Evolutionary conservation across 2,797 vertebrate genomes (phyloP), one percentile per base, ranked within the genome.

Genomic region (Hypotaenidia okinawae): DNA sequence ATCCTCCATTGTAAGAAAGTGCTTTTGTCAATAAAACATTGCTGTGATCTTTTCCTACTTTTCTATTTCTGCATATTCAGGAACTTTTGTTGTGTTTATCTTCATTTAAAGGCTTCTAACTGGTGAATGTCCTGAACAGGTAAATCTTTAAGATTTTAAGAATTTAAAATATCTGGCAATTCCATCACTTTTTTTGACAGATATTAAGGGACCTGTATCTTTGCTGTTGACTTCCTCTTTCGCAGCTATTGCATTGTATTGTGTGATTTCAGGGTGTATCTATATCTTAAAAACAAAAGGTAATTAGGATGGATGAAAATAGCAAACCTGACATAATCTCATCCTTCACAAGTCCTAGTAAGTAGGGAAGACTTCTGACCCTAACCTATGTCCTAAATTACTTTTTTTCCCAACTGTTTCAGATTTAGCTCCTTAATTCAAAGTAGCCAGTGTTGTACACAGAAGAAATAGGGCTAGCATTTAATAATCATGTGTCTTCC

Each of bases 31-130:
- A 93, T 93, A 94, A 96, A 96, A 87, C 62, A 35, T 79, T 81
- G 21, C 93, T 92, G 89, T 57, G 87, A 89, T 79, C 64, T 92
- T 95, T 96, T 79, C 66, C 67, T 85, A 72, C 45, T 91, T 87
- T 45, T 95, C 95, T 94, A 90, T 88, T 93, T 96, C 72, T 94
- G 62, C 61, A 66, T 95, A 94, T 96, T 97, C 86, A 82, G 84
- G 90, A 96, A 90, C 81, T 96, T 96, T 85, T 95, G 80, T 51
- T 95, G 85, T 93, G 27, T 69, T 95, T 89, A 67, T 94, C 63
- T 52, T 95, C 16, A 92, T 94, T 96, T 96, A 93, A 95, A 96
- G 89, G 63, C 94, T 84, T 73, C 64, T 74, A 58, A 84, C 18
- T 67, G 30, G n/a, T 64, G 32, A 73, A 67, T 51, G 30, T 78